phyloP scores from a whole-genome alignment of 2,797 vertebrate genomes.

The Megaceryle alcyon region DNA sequence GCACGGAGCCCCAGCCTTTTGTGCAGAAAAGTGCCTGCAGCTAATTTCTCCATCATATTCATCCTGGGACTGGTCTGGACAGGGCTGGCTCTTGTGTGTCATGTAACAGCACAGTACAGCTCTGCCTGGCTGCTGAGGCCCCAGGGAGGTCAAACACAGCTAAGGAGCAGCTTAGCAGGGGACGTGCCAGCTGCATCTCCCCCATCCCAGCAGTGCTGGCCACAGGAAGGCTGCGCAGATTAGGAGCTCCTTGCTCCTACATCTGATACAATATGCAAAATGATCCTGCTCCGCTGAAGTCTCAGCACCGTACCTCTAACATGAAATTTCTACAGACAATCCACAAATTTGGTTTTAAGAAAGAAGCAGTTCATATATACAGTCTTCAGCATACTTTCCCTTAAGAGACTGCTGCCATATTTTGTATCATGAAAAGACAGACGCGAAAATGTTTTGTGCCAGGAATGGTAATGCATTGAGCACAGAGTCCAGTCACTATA shows the following conservation, averaged over 20 bases:
- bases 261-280: neutral
- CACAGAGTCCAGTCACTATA: neutral
- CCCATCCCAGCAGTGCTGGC: rapidly evolving
- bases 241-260: neutral
- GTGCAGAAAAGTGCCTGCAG: neutral
- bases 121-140: neutral
- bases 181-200: neutral
- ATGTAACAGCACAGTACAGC: neutral
- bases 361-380: neutral
- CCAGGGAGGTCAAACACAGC: rapidly evolving
- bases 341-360: neutral
- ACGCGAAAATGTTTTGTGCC: neutral
- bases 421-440: neutral
- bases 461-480: neutral
- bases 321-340: neutral
- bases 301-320: neutral
- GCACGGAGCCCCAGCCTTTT: neutral
- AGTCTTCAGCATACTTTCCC: neutral
- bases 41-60: neutral
- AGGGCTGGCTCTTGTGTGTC: neutral
- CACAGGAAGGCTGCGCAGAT: rapidly evolving
- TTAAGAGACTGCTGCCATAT: neutral
- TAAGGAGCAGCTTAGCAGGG: neutral
- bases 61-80: neutral
- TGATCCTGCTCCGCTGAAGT: neutral